Evolutionary conservation across 2,888 invertebrate genomes (phyloP), one percentile per base, ranked within the genome.

Genomic region (Pteria penguin): DNA sequence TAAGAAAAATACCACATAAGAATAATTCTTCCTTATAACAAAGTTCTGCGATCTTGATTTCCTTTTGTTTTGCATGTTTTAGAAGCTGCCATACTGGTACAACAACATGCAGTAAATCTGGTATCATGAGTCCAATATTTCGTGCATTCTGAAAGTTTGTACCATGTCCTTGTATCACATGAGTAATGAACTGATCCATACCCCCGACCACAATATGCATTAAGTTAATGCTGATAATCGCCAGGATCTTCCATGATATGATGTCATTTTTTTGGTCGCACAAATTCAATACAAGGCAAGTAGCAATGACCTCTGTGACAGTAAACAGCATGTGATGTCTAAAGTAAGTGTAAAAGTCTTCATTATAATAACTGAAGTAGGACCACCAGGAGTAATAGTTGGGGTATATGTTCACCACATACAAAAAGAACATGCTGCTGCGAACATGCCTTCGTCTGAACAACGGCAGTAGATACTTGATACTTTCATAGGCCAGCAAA

Each of bases 41-140:
- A 31, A 92, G 78, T 55, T 90, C 87, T 0, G 84, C 81, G 0
- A 92, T 73, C 3, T 86, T 85, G n/a, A 88, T 75, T 2, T 88
- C 85, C 65, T 90, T 90, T 4, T 76, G 77, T 36, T 82, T 82
- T 0, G 92, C 89, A 76, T 90, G 81, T 24, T 79, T 80, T 45
- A 84, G 82, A 18, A 93, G 80, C 78, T 92, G 91, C 75, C 89
- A 86, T 2, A 90, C 55, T 0, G 95, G 94, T 78, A 95, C 92
- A 24, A 94, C 82, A 31, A 95, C 92, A 86, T 91, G 91, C 4
- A 90, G 76, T 18, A 90, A 29, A 76, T 92, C 92, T 0, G 91
- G 91, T 4, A 90, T 77, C 89, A 91, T 88, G 63, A 92, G 75
- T 0, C 87, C 91, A 27, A 91, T 76, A 70, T 91, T 88, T 22